A percentile compares a stretch with the other conserved stretches of the same genome.
phyloP scores from a whole-genome alignment of 2,888 invertebrate species.

The Dynastes hyllus region DNA sequence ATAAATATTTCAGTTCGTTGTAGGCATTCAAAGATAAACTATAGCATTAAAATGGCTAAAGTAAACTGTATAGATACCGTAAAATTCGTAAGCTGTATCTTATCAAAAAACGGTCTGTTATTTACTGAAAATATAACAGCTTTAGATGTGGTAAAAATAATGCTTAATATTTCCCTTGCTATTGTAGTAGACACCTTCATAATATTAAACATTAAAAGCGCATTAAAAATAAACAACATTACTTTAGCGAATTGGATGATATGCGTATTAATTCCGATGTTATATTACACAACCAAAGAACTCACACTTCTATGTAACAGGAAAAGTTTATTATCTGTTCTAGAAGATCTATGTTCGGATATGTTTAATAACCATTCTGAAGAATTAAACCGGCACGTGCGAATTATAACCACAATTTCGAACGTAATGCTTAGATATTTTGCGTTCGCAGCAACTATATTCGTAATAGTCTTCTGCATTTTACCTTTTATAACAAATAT shows the following conservation, averaged over 20 bases:
- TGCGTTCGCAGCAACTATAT: neutral
- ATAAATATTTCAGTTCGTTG: no score
- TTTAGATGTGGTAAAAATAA: neutral
- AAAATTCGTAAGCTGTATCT: neutral
- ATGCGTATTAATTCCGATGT: constrained; percentile 3
- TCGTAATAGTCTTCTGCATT: constrained; percentile 24
- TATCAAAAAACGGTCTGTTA: neutral
- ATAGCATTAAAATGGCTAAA: neutral
- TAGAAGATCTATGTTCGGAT: constrained; percentile 28
- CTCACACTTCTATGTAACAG: constrained; percentile 1
- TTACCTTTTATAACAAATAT: constrained; percentile 33
- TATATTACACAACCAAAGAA: neutral
- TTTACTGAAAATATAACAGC: neutral
- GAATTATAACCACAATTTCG: neutral
- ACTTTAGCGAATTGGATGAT: constrained; percentile 8
- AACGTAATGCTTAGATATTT: constrained; percentile 9
- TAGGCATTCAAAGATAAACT: no score
- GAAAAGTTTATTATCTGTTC: constrained; percentile 1
- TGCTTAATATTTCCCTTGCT: neutral
- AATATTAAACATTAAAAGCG: neutral
- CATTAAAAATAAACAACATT: neutral
- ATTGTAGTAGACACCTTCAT: neutral
- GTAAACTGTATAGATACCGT: neutral
- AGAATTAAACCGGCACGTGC: constrained; percentile 36
- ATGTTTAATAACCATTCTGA: constrained; percentile 38